Conservation (phyloP, 2,797 vertebrate species). For the Fistularia tabacaria region DNA sequence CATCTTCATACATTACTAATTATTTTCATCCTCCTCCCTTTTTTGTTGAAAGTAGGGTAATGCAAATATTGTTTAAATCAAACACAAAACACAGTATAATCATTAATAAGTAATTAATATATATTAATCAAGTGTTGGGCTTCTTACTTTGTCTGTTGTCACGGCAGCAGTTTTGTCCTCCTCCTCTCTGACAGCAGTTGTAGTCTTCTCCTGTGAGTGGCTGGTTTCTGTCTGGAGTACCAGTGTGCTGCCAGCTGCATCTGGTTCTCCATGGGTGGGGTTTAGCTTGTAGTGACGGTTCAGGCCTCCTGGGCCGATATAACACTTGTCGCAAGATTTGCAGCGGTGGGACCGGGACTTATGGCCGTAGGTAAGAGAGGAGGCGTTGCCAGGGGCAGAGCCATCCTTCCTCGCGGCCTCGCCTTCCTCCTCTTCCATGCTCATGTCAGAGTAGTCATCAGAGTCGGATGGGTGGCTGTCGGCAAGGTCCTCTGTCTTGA, state of each 20-base stretch:
- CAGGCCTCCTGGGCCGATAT: slow-evolving; percentile 89
- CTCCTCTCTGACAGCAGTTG: not conserved
- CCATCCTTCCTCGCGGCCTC: slow-evolving; percentile 44
- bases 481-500: slow-evolving; percentile 90
- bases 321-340: slow-evolving; percentile 88
- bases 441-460: slow-evolving; percentile 92
- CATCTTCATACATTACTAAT: no score
- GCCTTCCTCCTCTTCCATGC: slow-evolving; percentile 83
- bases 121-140: not conserved
- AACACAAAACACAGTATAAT: no score
- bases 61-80: no score
- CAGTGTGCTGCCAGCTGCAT: not conserved
- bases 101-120: not conserved
- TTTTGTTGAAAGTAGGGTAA: no score
- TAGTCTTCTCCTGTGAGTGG: slow-evolving; percentile 19
- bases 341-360: slow-evolving; percentile 85
- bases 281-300: slow-evolving; percentile 90
- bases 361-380: slow-evolving; percentile 70
- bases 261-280: slow-evolving; percentile 78
- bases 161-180: slow-evolving; percentile 35
- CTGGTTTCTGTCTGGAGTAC: not conserved
- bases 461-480: slow-evolving; percentile 90
- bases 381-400: not conserved
- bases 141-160: slow-evolving; percentile 56
- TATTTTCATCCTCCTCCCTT: no score